Conservation (phyloP, 2,797 vertebrate species). For the Pseudochaenichthys georgianus region DNA sequence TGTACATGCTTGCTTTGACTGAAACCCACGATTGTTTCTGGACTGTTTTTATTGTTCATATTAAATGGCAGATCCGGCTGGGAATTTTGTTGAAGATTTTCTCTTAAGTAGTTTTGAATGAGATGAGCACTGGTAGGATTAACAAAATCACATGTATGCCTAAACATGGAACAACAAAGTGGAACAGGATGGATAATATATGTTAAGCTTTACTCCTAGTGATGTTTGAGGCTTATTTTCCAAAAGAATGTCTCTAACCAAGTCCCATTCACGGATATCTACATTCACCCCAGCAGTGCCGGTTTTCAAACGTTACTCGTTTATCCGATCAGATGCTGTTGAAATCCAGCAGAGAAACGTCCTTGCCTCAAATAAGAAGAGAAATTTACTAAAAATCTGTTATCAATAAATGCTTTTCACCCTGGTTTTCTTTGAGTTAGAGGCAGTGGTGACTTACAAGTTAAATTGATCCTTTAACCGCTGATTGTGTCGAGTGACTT, state of each 20-base stretch:
- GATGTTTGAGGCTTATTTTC: not conserved
- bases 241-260: not conserved
- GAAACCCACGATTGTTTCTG: conserved; percentile 57
- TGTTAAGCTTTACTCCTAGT: not conserved
- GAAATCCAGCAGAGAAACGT: not conserved
- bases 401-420: not conserved
- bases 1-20: conserved; percentile 75
- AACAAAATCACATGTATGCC: not conserved
- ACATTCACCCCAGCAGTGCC: not conserved
- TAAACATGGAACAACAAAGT: not conserved
- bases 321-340: not conserved
- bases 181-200: not conserved
- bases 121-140: not conserved
- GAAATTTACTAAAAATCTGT: not conserved
- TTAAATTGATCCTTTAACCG: fast-evolving
- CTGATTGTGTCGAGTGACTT: not conserved
- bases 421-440: not conserved
- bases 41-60: conserved; percentile 79
- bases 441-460: not conserved
- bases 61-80: conserved; percentile 71
- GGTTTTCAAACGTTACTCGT: fast-evolving
- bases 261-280: too few relatives aligned
- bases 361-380: not conserved
- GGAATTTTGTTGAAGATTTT: conserved; percentile 24
- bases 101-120: not conserved